Evolutionary conservation across 2,888 invertebrate species (phyloP).

Genomic region (Megalurothrips usitatus): DNA sequence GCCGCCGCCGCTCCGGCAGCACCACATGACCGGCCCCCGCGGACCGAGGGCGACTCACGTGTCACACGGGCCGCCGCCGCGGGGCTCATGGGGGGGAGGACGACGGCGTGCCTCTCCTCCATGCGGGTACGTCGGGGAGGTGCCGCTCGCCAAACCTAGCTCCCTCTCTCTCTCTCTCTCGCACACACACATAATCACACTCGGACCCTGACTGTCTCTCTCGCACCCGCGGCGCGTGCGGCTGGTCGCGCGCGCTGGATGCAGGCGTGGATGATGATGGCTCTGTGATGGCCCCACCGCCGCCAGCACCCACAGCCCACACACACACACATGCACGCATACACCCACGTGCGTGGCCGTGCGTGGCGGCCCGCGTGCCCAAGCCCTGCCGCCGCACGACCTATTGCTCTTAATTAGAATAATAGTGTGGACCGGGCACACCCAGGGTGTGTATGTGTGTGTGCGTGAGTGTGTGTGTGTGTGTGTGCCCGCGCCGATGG

Average conservation of each 20-base stretch:
- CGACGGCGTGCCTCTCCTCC: too few relatives aligned
- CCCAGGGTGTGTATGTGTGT: neutral
- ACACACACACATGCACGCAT: neutral
- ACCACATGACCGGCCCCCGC: neutral
- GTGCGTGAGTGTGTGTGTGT: neutral
- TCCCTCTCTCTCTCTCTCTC: too few relatives aligned
- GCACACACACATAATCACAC: too few relatives aligned
- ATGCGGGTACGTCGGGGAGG: too few relatives aligned
- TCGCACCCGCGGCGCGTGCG: too few relatives aligned
- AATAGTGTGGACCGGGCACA: neutral
- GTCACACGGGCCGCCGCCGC: neutral
- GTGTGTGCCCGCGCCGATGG: neutral
- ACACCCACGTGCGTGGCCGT: neutral
- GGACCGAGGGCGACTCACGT: neutral
- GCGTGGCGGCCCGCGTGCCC: neutral
- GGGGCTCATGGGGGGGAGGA: too few relatives aligned
- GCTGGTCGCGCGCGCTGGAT: too few relatives aligned
- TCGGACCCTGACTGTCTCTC: too few relatives aligned
- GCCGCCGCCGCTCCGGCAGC: neutral
- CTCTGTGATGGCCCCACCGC: neutral
- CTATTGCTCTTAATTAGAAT: conserved; percentile 25
- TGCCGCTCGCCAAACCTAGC: too few relatives aligned
- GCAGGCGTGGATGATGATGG: neutral
- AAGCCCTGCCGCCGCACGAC: neutral
- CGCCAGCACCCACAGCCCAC: neutral